A percentile compares a stretch with the other conserved stretches of the same genome.
Conservation (phyloP, 2,113 vertebrate genomes). For the Salvelinus fontinalis region DNA sequence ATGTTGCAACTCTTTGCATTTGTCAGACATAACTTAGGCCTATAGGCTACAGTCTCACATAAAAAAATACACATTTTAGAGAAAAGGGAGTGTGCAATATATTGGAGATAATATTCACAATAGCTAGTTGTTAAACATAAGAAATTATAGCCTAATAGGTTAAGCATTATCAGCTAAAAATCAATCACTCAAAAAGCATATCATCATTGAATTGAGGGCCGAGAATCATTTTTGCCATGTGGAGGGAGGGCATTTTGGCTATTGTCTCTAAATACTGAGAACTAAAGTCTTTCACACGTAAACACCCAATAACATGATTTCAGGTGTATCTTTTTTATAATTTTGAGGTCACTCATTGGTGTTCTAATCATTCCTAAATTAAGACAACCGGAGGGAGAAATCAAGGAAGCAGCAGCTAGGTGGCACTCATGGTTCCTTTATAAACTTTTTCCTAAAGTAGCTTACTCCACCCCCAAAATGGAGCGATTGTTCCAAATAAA, state of each 20-base stretch:
- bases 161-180: no score
- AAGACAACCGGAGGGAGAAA: neutral
- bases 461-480: neutral
- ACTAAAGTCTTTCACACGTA: constrained; percentile 5
- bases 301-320: neutral
- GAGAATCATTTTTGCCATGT: neutral
- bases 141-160: no score
- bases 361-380: neutral
- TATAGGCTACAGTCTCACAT: neutral
- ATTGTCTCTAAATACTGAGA: neutral
- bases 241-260: neutral
- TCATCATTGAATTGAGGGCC: neutral
- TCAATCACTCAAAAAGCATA: neutral
- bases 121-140: neutral
- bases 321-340: neutral
- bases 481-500: neutral
- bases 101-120: neutral
- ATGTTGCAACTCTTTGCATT: constrained; percentile 8
- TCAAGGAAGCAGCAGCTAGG: constrained; percentile 2
- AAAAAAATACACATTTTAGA: constrained; percentile 73
- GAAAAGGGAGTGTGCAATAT: neutral
- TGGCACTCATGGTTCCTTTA: constrained; percentile 11
- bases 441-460: neutral
- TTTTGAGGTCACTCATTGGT: neutral
- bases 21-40: neutral